Base-by-base conservation (phyloP, 2,797 vertebrate genomes). In the Clarias platycephalus region DNA sequence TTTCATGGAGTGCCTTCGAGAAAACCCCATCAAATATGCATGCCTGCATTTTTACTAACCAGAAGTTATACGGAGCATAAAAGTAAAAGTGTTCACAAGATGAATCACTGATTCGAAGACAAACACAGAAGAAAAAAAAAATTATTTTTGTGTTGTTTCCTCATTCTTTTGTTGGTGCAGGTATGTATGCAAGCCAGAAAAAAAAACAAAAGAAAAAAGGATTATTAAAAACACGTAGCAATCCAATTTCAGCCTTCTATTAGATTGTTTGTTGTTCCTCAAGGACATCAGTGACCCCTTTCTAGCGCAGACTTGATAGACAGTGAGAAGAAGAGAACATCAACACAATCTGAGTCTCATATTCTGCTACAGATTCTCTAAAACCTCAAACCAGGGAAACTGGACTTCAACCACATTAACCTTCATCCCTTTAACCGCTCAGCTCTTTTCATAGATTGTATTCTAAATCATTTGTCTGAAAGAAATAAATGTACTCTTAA, bases 1-100 rank as follows among this genome's bases (percentile, higher is more conserved):
- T 90, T 90, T 90, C 85, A 84, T 86, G 89, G 92, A 89, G 81
- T 68, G 90, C 91, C 90, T 53, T 81, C 64, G 90, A 92, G 91
- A 92, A 91, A 92, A 85, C 67, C 89, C 90, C 84, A 89, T 93
- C 79, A 88, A 93, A 91, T 91, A 92, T 93, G 88, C 76, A 94
- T 89, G 88, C 60, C 72, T 85, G 86, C 84, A 85, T 91, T 90
- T 91, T 82, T n/a, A 81, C 86, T 87, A 88, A 55, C 57, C 86
- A 55, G 53, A 85, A 86, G 84, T 81, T 89, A 74, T 64, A 79
- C 37, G 31, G 26, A 44, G 24, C 83, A 71, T 28, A 76, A 81
- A 31, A 68, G 84, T 84, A 86, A 66, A 64, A 53, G 18, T 74
- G 70, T 24, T 78, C 55, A 15, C 53, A 76, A 15, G 55, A 34